Conservation (phyloP, 2,888 invertebrate species). For the Amiota minor region DNA sequence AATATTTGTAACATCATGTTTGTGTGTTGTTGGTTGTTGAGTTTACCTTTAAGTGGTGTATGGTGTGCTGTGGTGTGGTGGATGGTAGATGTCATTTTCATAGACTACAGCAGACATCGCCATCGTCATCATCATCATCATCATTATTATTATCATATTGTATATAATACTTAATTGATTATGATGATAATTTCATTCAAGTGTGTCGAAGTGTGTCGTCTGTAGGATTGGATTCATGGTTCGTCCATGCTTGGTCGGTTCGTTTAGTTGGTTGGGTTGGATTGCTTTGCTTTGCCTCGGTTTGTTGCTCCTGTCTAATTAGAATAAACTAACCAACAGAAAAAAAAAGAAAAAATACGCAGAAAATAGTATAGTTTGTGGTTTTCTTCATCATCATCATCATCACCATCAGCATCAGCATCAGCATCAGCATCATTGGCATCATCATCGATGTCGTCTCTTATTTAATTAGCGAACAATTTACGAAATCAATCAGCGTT, state of each 20-base stretch:
- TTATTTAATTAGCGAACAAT: constrained; percentile 13
- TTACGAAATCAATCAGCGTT: constrained; percentile 15
- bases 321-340: background rate
- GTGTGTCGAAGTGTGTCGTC: background rate
- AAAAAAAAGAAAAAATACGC: background rate
- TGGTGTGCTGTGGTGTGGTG: too few species aligned
- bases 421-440: background rate
- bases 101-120: background rate
- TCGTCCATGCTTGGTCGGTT: too few species aligned
- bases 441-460: too few species aligned
- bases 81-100: too few species aligned
- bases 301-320: constrained; percentile 17
- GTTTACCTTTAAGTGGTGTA: too few species aligned
- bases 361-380: background rate
- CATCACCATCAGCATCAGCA: background rate
- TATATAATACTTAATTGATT: constrained; percentile 28
- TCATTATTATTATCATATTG: constrained; percentile 6
- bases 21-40: too few species aligned
- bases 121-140: background rate
- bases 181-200: constrained; percentile 15
- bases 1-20: too few species aligned
- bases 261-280: background rate
- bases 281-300: background rate
- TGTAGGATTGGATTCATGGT: background rate
- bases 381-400: background rate